Evolutionary conservation across 2,113 vertebrate species (phyloP).

Genomic region (Trichomycterus rosablanca): DNA sequence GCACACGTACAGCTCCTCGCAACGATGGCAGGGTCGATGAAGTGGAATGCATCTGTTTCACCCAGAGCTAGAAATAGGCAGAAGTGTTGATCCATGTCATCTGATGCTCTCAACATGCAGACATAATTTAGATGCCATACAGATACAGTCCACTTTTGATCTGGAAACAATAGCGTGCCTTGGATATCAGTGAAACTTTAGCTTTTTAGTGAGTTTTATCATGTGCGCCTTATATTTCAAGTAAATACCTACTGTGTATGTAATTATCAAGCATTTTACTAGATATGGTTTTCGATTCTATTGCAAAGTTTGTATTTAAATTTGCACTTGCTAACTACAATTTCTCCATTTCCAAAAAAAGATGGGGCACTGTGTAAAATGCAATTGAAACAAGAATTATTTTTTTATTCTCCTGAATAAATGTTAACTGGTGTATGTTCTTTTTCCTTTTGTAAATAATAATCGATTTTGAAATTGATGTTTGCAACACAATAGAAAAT

Average conservation of each 20-base stretch:
- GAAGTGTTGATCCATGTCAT: slow-evolving; percentile 30
- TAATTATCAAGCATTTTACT: too few relatives aligned
- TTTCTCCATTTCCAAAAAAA: too few relatives aligned
- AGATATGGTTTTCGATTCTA: too few relatives aligned
- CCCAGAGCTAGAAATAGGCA: slow-evolving; percentile 29
- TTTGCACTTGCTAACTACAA: too few relatives aligned
- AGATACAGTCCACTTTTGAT: slow-evolving; percentile 20
- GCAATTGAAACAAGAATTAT: too few relatives aligned
- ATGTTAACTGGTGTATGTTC: too few relatives aligned
- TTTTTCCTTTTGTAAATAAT: too few relatives aligned
- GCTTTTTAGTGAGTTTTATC: not conserved
- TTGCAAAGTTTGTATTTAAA: too few relatives aligned
- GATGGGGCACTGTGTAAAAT: too few relatives aligned
- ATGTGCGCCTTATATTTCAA: not conserved
- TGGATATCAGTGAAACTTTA: not conserved
- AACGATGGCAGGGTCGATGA: slow-evolving; percentile 24
- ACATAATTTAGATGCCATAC: slow-evolving; percentile 28
- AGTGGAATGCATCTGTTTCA: slow-evolving; percentile 29
- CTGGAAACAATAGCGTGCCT: slow-evolving; percentile 12
- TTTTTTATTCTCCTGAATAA: too few relatives aligned
- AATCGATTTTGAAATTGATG: too few relatives aligned
- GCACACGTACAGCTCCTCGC: slow-evolving; percentile 18
- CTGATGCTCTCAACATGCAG: slow-evolving; percentile 33
- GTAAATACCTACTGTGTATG: not conserved
- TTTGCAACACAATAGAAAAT: too few relatives aligned